Evolutionary conservation across 2,888 invertebrate genomes (phyloP).

Genomic region (Leucania comma): DNA sequence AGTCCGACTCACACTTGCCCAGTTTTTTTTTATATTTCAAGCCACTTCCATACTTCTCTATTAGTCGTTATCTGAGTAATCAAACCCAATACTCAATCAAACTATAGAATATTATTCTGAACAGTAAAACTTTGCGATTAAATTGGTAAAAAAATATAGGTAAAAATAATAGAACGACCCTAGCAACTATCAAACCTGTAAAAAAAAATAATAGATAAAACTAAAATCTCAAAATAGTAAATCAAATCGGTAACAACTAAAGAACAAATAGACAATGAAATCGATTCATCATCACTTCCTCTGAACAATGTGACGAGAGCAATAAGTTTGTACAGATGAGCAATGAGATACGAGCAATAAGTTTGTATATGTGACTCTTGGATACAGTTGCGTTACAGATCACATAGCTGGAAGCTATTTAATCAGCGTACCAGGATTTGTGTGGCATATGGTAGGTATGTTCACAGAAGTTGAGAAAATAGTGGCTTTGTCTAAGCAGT

Average conservation of each 20-base stretch:
- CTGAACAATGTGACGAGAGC: conserved; percentile 13
- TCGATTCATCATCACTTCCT: conserved; percentile 48
- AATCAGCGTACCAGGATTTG: conserved; percentile 23
- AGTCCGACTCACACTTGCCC: too few species aligned
- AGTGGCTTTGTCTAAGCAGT: not conserved
- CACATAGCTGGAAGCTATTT: conserved; percentile 46
- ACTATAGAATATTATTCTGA: too few species aligned
- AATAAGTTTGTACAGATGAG: conserved; percentile 15
- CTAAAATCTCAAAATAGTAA: conserved; percentile 22
- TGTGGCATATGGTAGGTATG: not conserved
- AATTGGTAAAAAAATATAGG: not conserved
- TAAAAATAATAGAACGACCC: not conserved
- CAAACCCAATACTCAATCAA: too few species aligned
- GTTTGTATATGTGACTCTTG: conserved; percentile 43
- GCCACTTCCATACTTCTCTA: not conserved
- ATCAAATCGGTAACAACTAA: not conserved
- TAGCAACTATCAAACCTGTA: not conserved
- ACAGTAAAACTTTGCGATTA: not conserved
- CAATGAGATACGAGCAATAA: conserved; percentile 24
- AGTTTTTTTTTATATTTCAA: too few species aligned
- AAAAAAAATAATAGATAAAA: conserved; percentile 16
- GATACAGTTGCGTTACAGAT: conserved; percentile 25
- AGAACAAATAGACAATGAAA: conserved; percentile 28
- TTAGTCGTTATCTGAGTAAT: not conserved
- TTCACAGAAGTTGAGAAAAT: conserved; percentile 9